Evolutionary conservation across 2,113 vertebrate genomes (phyloP), one percentile per base, ranked within the genome.

Genomic region (Pelecanoides urinatrix): DNA sequence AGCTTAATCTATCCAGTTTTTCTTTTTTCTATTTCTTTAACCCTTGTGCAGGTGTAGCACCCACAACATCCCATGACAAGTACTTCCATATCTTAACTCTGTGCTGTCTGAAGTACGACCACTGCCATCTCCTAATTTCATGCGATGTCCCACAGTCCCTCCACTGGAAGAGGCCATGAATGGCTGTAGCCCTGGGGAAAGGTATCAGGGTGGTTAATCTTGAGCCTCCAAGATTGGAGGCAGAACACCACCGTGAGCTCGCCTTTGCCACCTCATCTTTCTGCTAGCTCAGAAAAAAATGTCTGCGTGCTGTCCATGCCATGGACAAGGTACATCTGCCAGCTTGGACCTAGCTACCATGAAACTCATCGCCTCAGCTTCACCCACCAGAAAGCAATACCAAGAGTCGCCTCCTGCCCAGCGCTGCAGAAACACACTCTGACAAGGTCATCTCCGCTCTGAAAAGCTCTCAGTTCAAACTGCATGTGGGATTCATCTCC

Each of bases 131-230:
- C 42, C 30, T 44, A 5, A 0, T 49, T 92, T 68, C 25, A 70
- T 34, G 34, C 0, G 0, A 21, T 30, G 27, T 56, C 26, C 27
- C 34, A 14, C 11, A 4, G 23, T 22, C 17, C 13, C 16, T 74
- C 29, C 40, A 4, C 4, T 72, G 34, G 58, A 73, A 79, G 45
- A 68, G 12, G 23, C 44, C 17, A 14, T 1, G 1, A 16, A 10
- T 11, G 77, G 6, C 26, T 82, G 25, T 17, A 2, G 34, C 29
- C n/a, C 20, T 26, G 13, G 11, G 23, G 4, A 29, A 52, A 62
- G 10, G 42, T 15, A 6, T 66, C 34, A 45, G 2, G 4, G 9
- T 7, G 11, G 26, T 77, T 38, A 32, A 71, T 14, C 36, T 34
- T n/a, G 20, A 91, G 5, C 25, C 9, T 80, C 21, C 30, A 44